Evolutionary conservation across 2,888 invertebrate species (phyloP).

Genomic region (Panopea generosa): DNA sequence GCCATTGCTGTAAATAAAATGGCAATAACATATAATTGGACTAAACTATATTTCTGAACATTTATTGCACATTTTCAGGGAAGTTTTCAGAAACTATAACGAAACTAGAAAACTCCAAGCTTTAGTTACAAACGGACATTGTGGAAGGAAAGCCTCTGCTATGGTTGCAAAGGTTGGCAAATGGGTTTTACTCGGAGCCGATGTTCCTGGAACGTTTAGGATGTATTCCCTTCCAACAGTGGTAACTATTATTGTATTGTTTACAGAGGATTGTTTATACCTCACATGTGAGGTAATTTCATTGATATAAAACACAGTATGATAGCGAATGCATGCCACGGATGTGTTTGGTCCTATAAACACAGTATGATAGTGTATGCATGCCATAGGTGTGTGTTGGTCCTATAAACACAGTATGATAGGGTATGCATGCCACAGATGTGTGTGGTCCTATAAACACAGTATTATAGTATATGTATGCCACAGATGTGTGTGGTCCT

Average conservation of each 20-base stretch:
- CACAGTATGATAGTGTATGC: no score
- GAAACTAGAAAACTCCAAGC: slow-evolving; percentile 26
- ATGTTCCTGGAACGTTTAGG: slow-evolving; percentile 32
- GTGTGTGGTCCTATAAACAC: no score
- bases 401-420: no score
- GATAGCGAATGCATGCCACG: neutral
- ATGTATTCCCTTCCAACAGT: slow-evolving; percentile 40
- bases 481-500: neutral
- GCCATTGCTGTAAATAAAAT: no score
- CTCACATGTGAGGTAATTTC: no score
- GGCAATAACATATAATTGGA: no score
- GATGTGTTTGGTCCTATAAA: no score
- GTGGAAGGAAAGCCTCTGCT: slow-evolving; percentile 41
- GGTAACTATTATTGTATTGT: no score
- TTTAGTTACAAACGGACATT: slow-evolving; percentile 58
- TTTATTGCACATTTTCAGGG: neutral
- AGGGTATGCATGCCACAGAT: no score
- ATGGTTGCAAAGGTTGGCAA: slow-evolving; percentile 43
- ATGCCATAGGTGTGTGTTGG: no score
- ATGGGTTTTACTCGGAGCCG: slow-evolving; percentile 42
- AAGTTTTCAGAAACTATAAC: neutral
- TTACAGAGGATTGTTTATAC: no score
- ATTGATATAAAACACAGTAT: neutral
- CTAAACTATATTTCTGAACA: no score
- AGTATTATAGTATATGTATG: neutral